Percentiles rank a stretch among this genome's conserved stretches.
Conservation (phyloP, 2,888 invertebrate genomes). For the Dilophus febrilis region DNA sequence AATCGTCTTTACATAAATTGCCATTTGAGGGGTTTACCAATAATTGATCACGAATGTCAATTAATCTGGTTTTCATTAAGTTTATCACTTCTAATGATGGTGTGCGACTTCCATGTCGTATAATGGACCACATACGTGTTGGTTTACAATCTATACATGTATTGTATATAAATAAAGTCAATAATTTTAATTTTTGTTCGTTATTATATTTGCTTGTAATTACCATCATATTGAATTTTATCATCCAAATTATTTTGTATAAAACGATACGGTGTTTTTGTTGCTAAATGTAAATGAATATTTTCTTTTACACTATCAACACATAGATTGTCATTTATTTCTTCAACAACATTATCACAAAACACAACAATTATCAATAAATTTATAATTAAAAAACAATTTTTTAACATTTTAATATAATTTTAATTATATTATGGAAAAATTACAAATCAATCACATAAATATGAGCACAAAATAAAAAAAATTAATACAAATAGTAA, state of each 20-base stretch:
- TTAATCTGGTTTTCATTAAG: slow-evolving; percentile 35
- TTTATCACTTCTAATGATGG: slow-evolving; percentile 42
- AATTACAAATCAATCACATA: too few species aligned
- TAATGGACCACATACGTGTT: slow-evolving; percentile 53
- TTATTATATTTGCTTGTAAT: slow-evolving; percentile 8
- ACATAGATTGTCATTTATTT: too few species aligned
- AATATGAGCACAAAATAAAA: too few species aligned
- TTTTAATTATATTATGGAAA: too few species aligned
- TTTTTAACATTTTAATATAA: too few species aligned
- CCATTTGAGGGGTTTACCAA: slow-evolving; percentile 32
- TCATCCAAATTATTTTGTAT: slow-evolving; percentile 45
- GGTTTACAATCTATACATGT: slow-evolving; percentile 38
- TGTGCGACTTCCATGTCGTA: slow-evolving; percentile 63
- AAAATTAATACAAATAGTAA: too few species aligned
- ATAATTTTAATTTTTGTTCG: neutral
- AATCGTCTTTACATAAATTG: slow-evolving; percentile 33
- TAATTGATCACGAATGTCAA: slow-evolving; percentile 36
- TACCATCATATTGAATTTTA: slow-evolving; percentile 41
- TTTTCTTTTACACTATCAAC: slow-evolving; percentile 14
- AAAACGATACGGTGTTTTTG: slow-evolving; percentile 58
- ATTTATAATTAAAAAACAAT: too few species aligned
- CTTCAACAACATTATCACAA: too few species aligned
- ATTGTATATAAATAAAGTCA: neutral
- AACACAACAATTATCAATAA: too few species aligned
- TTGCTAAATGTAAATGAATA: slow-evolving; percentile 38